These are phyloP conservation scores for Drosophila fulvimacula DNA, from an alignment of 2,888 invertebrate species.

Conservation along the genomic window DNA sequence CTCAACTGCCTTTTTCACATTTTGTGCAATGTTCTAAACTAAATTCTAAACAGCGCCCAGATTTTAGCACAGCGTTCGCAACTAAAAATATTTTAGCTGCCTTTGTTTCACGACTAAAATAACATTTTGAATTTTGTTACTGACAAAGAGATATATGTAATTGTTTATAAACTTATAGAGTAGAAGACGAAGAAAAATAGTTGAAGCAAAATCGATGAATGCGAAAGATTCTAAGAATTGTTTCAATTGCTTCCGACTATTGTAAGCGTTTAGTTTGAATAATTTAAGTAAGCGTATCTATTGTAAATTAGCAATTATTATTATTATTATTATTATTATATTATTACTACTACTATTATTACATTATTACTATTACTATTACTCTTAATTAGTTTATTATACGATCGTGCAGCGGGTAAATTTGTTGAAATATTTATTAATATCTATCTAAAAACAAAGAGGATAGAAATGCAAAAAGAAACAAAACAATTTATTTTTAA, in stretches of 20 bases:
- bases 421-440: constrained; percentile 77
- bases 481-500: constrained; percentile 52
- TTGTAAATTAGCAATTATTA: constrained; percentile 63
- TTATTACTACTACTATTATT: constrained; percentile 43
- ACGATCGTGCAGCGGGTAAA: constrained; percentile 58
- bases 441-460: constrained; percentile 36
- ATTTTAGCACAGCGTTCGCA: constrained; percentile 30
- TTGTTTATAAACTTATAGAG: constrained; percentile 25
- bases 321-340: constrained; percentile 46
- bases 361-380: constrained; percentile 42
- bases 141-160: constrained; percentile 43
- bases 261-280: constrained; percentile 59
- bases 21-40: constrained; percentile 30
- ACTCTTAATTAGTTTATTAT: constrained; percentile 61
- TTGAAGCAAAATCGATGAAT: constrained; percentile 17
- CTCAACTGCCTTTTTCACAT: constrained; percentile 11
- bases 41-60: constrained; percentile 16
- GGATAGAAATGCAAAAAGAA: background rate
- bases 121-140: constrained; percentile 44
- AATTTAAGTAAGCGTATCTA: constrained; percentile 57
- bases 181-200: constrained; percentile 6
- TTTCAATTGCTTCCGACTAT: constrained; percentile 65
- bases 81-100: constrained; percentile 46
- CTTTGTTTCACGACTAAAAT: constrained; percentile 32
- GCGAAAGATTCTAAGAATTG: constrained; percentile 72